A percentile compares a stretch with the other conserved stretches of the same genome.
phyloP scores from a whole-genome alignment of 2,113 vertebrate species.

The Romanogobio albipinnatus region DNA sequence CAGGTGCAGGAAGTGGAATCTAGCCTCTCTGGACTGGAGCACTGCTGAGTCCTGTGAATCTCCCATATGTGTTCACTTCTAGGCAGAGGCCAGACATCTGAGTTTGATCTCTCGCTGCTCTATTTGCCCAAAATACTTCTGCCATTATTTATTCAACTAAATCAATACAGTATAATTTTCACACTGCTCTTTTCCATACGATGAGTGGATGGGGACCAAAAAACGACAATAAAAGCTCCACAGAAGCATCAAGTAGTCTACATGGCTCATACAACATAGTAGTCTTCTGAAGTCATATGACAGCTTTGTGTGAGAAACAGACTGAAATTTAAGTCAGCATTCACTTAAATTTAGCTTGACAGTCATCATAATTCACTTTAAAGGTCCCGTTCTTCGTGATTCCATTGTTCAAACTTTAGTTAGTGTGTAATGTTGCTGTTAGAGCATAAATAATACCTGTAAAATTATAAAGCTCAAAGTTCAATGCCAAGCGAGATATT shows the following conservation, averaged over 20 bases:
- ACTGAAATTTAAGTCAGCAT: background rate
- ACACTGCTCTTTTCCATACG: background rate
- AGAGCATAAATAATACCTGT: too few species aligned
- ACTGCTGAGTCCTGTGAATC: background rate
- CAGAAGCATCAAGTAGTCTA: background rate
- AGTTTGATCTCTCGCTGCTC: background rate
- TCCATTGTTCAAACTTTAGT: too few species aligned
- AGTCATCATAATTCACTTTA: background rate
- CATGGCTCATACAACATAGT: background rate
- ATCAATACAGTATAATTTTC: background rate
- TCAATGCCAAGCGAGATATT: too few species aligned
- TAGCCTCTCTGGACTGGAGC: background rate
- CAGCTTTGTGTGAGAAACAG: background rate
- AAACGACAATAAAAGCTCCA: background rate
- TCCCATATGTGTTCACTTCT: background rate
- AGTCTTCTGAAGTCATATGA: background rate
- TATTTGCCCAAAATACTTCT: background rate
- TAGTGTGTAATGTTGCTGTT: too few species aligned
- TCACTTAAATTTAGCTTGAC: background rate
- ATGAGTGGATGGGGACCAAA: background rate
- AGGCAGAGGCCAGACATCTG: slow-evolving; percentile 3
- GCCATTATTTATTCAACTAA: background rate
- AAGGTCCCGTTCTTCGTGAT: too few species aligned
- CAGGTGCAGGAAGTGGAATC: slow-evolving; percentile 30
- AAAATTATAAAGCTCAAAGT: too few species aligned